These are phyloP conservation scores for Thunnus maccoyii DNA, from an alignment of 2,113 vertebrate species.

Conservation along the genomic window DNA sequence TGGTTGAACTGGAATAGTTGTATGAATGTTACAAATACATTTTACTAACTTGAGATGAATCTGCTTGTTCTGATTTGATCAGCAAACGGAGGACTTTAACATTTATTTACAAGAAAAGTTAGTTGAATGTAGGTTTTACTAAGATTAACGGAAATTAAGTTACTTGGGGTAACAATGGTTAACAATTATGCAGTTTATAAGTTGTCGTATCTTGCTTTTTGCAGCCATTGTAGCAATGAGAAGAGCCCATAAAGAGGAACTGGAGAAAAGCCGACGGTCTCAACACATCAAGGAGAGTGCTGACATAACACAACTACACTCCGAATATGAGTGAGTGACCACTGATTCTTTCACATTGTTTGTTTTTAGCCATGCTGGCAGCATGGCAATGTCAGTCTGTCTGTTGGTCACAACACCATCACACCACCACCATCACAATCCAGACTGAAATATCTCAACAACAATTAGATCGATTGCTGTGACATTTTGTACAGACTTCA, in stretches of 20 bases:
- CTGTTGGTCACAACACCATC: no score
- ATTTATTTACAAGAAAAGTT: neutral
- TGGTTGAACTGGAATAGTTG: neutral
- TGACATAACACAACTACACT: conserved; percentile 86
- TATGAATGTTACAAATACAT: neutral
- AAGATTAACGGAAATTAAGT: neutral
- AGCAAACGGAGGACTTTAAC: neutral
- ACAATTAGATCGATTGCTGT: no score
- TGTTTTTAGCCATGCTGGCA: neutral
- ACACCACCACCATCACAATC: no score
- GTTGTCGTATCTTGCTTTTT: neutral
- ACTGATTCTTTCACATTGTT: neutral
- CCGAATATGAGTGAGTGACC: conserved; percentile 89
- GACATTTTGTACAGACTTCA: no score
- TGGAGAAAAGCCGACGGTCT: conserved; percentile 89
- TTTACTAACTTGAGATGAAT: no score
- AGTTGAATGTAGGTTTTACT: no score
- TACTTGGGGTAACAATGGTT: no score
- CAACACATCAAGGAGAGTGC: conserved; percentile 88
- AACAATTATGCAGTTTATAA: neutral
- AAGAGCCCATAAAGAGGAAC: conserved; percentile 92
- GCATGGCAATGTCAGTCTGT: no score
- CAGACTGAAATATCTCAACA: no score
- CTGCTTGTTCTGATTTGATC: no score
- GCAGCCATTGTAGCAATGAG: conserved; percentile 95